Evolutionary conservation across 2,113 vertebrate genomes (phyloP), one percentile per base, ranked within the genome.

Genomic region (Scopus umbretta): DNA sequence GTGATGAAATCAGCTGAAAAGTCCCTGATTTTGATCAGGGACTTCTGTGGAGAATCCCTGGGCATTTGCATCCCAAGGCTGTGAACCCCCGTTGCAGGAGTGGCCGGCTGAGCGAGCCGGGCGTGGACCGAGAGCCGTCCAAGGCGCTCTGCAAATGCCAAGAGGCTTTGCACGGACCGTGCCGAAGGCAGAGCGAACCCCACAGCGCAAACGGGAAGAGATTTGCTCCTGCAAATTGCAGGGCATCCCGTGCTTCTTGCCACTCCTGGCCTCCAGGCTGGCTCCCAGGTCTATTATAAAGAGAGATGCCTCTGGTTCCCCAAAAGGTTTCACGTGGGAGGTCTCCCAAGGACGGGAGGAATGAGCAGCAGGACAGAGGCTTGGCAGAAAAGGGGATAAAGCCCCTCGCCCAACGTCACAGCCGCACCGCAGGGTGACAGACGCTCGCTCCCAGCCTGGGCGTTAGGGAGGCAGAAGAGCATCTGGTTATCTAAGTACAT

Each of bases 91-190:
- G 47, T 26, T 0, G 49, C 3, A 1, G 91, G 67, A 83, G 82
- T 1, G 2, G 11, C 78, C 1, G 0, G 71, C 36, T 1, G 34
- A 72, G 70, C 1, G 2, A 23, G 26, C 21, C 0, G 7, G 36
- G 6, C 0, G 56, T 0, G 23, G 40, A 70, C 20, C 11, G 1
- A 17, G 84, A 16, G 22, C 32, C 0, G 1, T 3, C 38, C 66
- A 4, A 9, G 27, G 40, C 1, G 1, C 29, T 25, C 16, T 4
- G 49, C 61, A 26, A 76, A 47, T 6, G 49, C 74, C 6, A 2
- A 40, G 58, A 45, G 56, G 73, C 22, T 78, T 38, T 17, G 36
- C 58, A 3, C 0, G 21, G 36, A 32, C 7, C 0, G 0, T 9
- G 42, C 19, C 5, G 1, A 67, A 38, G 88, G 85, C 59, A 63